phyloP scores from a whole-genome alignment of 2,113 vertebrate species.

The Oophaga pumilio region DNA sequence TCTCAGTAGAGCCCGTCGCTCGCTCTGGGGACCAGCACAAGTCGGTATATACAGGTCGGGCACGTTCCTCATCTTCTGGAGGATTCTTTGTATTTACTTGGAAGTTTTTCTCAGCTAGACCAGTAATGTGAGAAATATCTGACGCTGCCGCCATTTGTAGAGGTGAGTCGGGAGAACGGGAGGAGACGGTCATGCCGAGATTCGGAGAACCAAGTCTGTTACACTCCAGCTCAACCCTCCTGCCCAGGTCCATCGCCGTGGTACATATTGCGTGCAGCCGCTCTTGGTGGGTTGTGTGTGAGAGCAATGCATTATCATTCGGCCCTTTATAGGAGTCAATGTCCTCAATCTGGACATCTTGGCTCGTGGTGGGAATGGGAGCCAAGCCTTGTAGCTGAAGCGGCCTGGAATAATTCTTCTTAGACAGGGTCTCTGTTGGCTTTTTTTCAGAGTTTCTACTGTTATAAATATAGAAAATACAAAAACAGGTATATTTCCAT shows the following conservation, averaged over 20 bases:
- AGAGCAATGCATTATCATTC: constrained; percentile 16
- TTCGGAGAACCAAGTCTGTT: constrained; percentile 59
- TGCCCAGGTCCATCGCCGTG: constrained; percentile 65
- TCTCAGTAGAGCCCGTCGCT: background rate
- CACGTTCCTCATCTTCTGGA: background rate
- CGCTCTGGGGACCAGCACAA: background rate
- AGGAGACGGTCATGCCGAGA: background rate
- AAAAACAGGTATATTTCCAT: background rate
- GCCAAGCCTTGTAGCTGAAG: constrained; percentile 48
- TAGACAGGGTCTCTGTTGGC: background rate
- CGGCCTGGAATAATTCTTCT: constrained; percentile 18
- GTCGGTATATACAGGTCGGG: background rate
- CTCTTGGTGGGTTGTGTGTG: constrained; percentile 59
- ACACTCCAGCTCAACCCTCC: constrained; percentile 66
- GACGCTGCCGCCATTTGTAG: background rate
- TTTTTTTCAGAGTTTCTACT: background rate
- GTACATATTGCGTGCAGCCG: constrained; percentile 66
- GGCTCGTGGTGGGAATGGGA: fast-evolving
- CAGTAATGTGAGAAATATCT: background rate
- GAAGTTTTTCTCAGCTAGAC: background rate
- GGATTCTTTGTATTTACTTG: background rate
- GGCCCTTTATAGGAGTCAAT: fast-evolving
- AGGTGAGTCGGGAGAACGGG: background rate
- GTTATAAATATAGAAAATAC: constrained; percentile 52
- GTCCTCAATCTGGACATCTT: background rate